A percentile compares a stretch with the other conserved stretches of the same genome.
phyloP scores from a whole-genome alignment of 2,113 vertebrate species.

The Cyprinodon brontotheroides region DNA sequence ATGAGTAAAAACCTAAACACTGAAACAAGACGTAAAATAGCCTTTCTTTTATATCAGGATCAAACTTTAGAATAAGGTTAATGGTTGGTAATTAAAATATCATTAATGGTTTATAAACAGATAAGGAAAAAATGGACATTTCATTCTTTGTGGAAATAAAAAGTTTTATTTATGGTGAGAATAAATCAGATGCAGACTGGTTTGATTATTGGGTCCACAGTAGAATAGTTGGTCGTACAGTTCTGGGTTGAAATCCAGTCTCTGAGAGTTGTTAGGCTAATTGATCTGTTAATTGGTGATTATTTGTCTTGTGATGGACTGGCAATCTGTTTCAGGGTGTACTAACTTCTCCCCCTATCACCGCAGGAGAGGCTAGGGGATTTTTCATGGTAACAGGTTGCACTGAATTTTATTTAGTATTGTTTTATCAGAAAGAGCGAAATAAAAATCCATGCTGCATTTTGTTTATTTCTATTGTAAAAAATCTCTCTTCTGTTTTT shows the following conservation, averaged over 20 bases:
- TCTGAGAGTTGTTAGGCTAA: not conserved
- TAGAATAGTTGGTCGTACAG: too few relatives aligned
- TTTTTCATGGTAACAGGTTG: too few relatives aligned
- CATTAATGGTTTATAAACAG: too few relatives aligned
- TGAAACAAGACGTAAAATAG: too few relatives aligned
- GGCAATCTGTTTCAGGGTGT: too few relatives aligned
- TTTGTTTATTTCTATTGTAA: not conserved
- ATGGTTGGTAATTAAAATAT: too few relatives aligned
- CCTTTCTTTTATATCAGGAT: too few relatives aligned
- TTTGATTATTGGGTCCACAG: not conserved
- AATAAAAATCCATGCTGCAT: not conserved
- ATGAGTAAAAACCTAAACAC: too few relatives aligned
- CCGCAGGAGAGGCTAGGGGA: not conserved
- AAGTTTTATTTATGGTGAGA: not conserved
- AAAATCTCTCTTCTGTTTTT: not conserved
- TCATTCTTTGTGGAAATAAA: not conserved
- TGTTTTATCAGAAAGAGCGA: not conserved
- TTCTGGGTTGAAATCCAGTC: too few relatives aligned
- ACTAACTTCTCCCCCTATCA: too few relatives aligned
- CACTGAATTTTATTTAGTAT: not conserved
- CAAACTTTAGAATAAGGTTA: too few relatives aligned
- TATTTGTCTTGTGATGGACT: too few relatives aligned
- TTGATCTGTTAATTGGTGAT: not conserved
- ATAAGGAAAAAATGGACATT: not conserved
- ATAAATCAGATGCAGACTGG: not conserved